phyloP scores from a whole-genome alignment of 2,113 vertebrate genomes.

The Silurus glanis region DNA sequence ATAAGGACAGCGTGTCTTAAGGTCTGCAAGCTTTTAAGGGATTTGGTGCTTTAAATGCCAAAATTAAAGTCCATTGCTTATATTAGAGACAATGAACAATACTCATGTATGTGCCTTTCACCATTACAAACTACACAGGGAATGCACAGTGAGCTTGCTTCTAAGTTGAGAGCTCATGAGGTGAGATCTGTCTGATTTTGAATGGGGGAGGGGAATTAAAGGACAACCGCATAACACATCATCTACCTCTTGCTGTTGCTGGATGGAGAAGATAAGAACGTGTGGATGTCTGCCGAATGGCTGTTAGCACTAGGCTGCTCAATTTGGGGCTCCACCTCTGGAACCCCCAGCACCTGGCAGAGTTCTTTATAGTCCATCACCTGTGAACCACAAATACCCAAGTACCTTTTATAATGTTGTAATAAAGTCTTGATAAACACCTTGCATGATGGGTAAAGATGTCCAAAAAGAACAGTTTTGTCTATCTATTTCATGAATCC shows the following conservation, averaged over 20 bases:
- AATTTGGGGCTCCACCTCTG: conserved; percentile 72
- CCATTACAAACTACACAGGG: neutral
- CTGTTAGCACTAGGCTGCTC: conserved; percentile 66
- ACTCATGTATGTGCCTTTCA: neutral
- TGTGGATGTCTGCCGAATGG: conserved; percentile 76
- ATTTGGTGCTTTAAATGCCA: neutral
- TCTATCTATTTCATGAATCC: neutral
- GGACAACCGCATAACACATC: neutral
- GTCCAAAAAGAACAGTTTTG: no score
- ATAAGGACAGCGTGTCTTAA: neutral
- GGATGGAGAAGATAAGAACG: conserved; percentile 90
- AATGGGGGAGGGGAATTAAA: neutral
- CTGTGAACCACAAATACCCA: conserved; percentile 63
- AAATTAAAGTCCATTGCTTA: neutral
- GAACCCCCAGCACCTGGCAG: conserved; percentile 83
- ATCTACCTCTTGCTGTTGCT: conserved; percentile 85
- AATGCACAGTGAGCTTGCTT: neutral
- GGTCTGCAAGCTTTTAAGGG: neutral
- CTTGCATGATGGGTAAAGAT: neutral
- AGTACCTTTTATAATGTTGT: neutral
- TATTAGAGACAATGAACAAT: neutral
- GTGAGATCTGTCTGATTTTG: neutral
- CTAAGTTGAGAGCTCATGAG: neutral
- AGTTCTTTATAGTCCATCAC: conserved; percentile 87
- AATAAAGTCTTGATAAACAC: neutral